These are phyloP conservation scores for Ormyrus labotus DNA, from an alignment of 2,888 invertebrate genomes.

Conservation along the genomic window DNA sequence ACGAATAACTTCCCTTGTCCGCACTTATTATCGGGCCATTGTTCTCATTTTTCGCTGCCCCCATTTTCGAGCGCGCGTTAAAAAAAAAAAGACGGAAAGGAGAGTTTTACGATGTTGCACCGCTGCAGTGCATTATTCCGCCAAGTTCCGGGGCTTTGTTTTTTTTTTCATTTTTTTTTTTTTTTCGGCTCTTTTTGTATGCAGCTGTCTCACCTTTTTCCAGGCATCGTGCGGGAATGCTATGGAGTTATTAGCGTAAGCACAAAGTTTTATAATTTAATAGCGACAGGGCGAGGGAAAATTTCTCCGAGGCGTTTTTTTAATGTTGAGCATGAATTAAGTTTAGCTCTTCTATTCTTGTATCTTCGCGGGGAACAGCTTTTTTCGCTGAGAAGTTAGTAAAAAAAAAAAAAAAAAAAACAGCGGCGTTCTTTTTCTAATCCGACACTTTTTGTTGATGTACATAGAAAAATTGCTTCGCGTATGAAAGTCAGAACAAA, in stretches of 20 bases:
- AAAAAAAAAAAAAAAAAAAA: too few species aligned
- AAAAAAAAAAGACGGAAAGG: not conserved
- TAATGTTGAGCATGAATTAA: constrained; percentile 1
- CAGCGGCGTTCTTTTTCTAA: too few species aligned
- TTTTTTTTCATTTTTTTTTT: not conserved
- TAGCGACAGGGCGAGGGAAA: constrained; percentile 14
- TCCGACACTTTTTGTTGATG: too few species aligned
- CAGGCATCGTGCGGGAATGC: not conserved
- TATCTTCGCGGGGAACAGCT: not conserved
- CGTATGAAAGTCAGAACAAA: not conserved
- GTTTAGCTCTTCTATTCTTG: not conserved
- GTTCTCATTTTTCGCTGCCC: not conserved
- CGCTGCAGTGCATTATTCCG: not conserved
- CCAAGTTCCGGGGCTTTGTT: not conserved
- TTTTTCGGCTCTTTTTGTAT: not conserved
- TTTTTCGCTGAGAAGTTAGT: too few species aligned
- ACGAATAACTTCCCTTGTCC: constrained; percentile 29
- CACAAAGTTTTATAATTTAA: constrained; percentile 37
- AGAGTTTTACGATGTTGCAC: constrained; percentile 26
- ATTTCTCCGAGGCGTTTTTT: not conserved
- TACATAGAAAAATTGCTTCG: too few species aligned
- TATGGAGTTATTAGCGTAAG: constrained; percentile 25
- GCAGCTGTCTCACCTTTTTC: not conserved
- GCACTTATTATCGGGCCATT: constrained; percentile 34
- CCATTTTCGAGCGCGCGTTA: not conserved